These are phyloP conservation scores for Ptyas mucosa DNA, from an alignment of 2,113 vertebrate genomes.

Conservation along the genomic window DNA sequence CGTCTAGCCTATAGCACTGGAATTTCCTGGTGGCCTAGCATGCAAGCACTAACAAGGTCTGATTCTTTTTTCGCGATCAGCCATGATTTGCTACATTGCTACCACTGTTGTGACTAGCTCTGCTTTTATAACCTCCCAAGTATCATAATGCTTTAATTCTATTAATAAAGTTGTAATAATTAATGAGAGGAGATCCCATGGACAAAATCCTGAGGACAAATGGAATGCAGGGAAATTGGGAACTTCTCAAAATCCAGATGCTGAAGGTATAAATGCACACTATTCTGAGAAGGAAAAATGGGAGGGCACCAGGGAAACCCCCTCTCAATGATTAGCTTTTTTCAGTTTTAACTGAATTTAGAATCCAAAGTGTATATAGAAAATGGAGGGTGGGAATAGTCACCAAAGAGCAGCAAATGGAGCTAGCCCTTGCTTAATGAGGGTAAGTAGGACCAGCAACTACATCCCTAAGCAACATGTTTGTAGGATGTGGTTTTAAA, in stretches of 20 bases:
- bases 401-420: not conserved
- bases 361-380: not conserved
- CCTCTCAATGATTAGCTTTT: not conserved
- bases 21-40: not conserved
- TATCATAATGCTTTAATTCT: not conserved
- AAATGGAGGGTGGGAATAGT: not conserved
- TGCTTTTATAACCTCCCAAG: not conserved
- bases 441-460: not conserved
- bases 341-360: not conserved
- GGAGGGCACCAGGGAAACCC: not conserved
- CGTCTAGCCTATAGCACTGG: not conserved
- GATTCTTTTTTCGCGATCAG: not conserved
- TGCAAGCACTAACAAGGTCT: not conserved
- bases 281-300: not conserved
- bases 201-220: not conserved
- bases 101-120: not conserved
- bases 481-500: not conserved
- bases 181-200: not conserved
- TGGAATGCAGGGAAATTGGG: not conserved
- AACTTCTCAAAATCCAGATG: not conserved
- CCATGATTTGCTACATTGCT: not conserved
- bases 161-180: not conserved
- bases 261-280: not conserved
- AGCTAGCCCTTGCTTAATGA: not conserved
- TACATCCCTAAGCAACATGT: not conserved